Evolutionary conservation across 2,888 invertebrate genomes (phyloP).

Genomic region (Tipula helvola): DNA sequence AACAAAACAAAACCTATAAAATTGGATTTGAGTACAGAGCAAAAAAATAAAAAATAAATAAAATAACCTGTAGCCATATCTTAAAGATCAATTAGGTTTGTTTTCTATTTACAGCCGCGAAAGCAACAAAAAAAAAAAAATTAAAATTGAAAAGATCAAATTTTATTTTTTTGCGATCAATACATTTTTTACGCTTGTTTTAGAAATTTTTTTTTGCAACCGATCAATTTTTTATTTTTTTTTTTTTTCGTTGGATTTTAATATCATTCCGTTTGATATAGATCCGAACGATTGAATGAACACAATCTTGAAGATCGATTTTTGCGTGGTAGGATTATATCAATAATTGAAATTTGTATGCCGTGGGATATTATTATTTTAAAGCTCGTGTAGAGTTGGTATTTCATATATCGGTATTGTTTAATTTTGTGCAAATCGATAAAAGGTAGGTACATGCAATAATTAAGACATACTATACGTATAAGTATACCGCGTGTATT

Average conservation of each 20-base stretch:
- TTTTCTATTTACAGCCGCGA: background rate
- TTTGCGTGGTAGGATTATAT: constrained; percentile 4
- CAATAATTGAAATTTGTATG: background rate
- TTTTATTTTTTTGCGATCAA: background rate
- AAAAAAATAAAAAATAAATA: background rate
- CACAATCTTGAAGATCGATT: background rate
- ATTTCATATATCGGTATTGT: background rate
- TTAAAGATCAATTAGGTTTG: background rate
- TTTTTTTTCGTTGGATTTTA: background rate
- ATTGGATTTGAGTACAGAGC: no score
- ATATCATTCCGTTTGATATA: background rate
- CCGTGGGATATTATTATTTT: background rate
- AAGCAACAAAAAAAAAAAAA: background rate
- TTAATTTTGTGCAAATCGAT: background rate
- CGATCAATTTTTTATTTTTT: background rate
- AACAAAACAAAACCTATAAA: background rate
- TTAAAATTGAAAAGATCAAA: background rate
- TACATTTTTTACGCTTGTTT: background rate
- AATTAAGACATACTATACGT: background rate
- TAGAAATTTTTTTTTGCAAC: background rate
- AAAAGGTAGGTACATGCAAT: background rate
- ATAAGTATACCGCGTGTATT: background rate
- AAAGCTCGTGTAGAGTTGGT: background rate
- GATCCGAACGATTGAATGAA: background rate
- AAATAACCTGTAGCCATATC: constrained; percentile 4